These are phyloP conservation scores for Amphilophus citrinellus DNA, from an alignment of 2,113 vertebrate genomes.

Conservation along the genomic window DNA sequence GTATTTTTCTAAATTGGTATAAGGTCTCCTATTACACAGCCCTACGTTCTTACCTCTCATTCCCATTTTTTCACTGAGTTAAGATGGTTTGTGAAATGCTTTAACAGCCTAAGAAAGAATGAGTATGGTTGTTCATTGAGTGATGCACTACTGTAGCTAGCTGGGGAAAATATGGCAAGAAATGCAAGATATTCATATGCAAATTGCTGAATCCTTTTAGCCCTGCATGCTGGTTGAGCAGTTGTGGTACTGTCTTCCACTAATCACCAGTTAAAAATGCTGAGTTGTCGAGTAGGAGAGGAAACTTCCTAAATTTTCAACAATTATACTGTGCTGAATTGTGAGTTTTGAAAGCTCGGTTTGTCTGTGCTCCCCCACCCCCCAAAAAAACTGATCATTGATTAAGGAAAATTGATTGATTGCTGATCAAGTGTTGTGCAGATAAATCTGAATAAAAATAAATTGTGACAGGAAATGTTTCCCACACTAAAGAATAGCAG, in stretches of 20 bases:
- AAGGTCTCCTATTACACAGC: constrained; percentile 8
- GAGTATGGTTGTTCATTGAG: background rate
- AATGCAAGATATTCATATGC: constrained; percentile 14
- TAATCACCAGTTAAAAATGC: background rate
- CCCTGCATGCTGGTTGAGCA: background rate
- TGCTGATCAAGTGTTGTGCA: background rate
- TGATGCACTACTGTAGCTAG: background rate
- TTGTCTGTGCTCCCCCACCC: background rate
- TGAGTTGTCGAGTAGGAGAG: background rate
- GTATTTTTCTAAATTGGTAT: constrained; percentile 25
- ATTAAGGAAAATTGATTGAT: constrained; percentile 16
- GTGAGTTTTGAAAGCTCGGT: constrained; percentile 7
- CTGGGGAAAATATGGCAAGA: background rate
- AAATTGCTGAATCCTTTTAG: constrained; percentile 26
- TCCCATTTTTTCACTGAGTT: background rate
- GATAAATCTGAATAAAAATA: constrained; percentile 18
- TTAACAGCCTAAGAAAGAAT: background rate
- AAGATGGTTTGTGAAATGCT: background rate
- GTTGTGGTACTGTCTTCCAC: background rate
- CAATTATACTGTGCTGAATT: background rate
- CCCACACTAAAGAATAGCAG: background rate
- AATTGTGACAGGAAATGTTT: constrained; percentile 15
- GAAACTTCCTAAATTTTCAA: background rate
- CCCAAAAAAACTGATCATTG: background rate
- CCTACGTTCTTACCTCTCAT: background rate